Conservation (phyloP, 1,140 invertebrate genomes). For the Drosophila tristis region DNA sequence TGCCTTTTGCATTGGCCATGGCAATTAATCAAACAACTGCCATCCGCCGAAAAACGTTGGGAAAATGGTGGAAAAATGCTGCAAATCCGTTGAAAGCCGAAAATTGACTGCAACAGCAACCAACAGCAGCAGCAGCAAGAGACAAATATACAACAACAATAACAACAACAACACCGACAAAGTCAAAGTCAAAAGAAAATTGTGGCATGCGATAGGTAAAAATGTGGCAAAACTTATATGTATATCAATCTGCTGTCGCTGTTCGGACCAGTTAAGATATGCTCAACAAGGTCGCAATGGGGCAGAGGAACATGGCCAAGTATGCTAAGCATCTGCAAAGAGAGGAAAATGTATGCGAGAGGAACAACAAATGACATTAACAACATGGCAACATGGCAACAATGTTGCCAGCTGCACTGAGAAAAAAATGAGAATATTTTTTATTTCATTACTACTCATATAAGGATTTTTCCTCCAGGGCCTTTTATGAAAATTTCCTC, state of each 20-base stretch:
- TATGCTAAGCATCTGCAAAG: conserved; percentile 53
- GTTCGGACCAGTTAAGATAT: conserved; percentile 49
- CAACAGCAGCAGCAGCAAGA: neutral
- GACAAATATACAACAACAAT: neutral
- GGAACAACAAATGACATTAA: conserved; percentile 50
- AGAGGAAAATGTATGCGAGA: neutral
- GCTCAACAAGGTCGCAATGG: conserved; percentile 7
- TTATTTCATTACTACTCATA: too few species aligned
- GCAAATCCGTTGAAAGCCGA: conserved; percentile 36
- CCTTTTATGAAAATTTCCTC: too few species aligned
- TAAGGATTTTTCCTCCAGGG: too few species aligned
- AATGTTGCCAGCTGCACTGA: conserved; percentile 50
- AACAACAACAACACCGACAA: conserved; percentile 7
- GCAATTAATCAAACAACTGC: conserved; percentile 74
- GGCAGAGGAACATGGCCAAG: conserved; percentile 23
- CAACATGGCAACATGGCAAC: conserved; percentile 39
- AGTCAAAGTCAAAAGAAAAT: conserved; percentile 20
- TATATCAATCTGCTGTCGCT: conserved; percentile 57
- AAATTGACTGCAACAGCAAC: conserved; percentile 7
- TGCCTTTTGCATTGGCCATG: conserved; percentile 49
- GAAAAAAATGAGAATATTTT: neutral
- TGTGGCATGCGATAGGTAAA: conserved; percentile 49
- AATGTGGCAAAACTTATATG: conserved; percentile 66
- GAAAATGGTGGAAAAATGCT: conserved; percentile 17
- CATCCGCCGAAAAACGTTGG: conserved; percentile 41